phyloP scores from a whole-genome alignment of 2,888 invertebrate species.

The Oscheius sp. region DNA sequence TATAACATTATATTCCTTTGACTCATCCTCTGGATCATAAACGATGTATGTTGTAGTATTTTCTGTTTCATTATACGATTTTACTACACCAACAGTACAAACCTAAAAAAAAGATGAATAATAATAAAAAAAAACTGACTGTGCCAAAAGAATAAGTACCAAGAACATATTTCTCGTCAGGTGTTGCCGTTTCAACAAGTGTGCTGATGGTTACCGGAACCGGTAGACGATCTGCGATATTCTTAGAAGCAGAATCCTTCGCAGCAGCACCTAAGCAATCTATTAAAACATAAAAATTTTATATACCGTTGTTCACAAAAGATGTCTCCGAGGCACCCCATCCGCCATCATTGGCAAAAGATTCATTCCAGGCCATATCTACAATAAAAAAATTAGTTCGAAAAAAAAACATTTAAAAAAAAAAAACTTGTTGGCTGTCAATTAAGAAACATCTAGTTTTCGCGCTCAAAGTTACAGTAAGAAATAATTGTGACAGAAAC shows the following conservation, averaged over 20 bases:
- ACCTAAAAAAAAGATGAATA: conserved; percentile 11
- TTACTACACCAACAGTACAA: conserved; percentile 16
- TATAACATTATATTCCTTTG: conserved; percentile 19
- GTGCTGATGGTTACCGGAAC: conserved; percentile 25
- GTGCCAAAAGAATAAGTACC: conserved; percentile 21
- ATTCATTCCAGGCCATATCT: conserved; percentile 32
- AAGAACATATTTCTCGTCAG: conserved; percentile 21
- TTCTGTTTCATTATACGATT: not conserved
- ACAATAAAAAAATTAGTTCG: not conserved
- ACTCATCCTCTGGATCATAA: conserved; percentile 25
- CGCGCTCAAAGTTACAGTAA: not conserved
- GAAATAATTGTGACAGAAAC: too few relatives aligned
- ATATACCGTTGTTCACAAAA: conserved; percentile 25
- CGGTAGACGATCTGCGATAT: conserved; percentile 4
- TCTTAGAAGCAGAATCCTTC: conserved; percentile 16
- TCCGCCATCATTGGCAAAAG: conserved; percentile 20
- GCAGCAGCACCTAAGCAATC: too few relatives aligned
- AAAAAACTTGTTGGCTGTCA: too few relatives aligned
- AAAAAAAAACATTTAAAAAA: not conserved
- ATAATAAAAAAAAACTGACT: conserved; percentile 1
- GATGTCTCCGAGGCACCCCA: conserved; percentile 16
- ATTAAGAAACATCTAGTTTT: not conserved
- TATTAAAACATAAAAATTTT: not conserved
- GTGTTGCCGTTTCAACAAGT: not conserved
- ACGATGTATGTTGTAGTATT: not conserved